Base-by-base conservation (phyloP, 2,113 vertebrate species). In the Hirundichthys speculiger region DNA sequence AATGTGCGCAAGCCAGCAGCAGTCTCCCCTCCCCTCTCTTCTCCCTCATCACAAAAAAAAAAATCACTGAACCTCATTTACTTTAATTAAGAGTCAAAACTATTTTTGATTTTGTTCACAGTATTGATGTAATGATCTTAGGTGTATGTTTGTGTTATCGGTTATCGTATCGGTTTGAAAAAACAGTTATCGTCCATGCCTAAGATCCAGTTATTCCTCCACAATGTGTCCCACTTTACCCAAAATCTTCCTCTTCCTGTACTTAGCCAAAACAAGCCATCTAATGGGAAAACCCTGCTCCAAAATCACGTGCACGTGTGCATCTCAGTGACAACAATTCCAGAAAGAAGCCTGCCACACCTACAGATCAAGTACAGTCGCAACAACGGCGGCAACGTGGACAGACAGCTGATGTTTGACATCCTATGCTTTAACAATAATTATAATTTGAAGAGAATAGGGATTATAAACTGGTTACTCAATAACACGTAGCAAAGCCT, bases 181-280 rank as follows among this genome's bases (percentile, higher is more conserved):
- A n/a, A n/a, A n/a, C n/a, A n/a, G n/a, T n/a, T n/a, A n/a, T n/a
- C n/a, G n/a, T n/a, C n/a, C n/a, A n/a, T n/a, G n/a, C n/a, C n/a
- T n/a, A n/a, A n/a, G n/a, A n/a, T n/a, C n/a, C n/a, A 48, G 85
- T 79, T 73, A 20, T 67, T 69, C 40, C 43, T 43, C 54, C 18
- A 0, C 30, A 84, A 80, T 80, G 73, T 58, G 51, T 21, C 73
- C 18, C 6, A 8, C 50, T 77, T 46, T 4, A n/a, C 13, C 27
- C 53, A 30, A 76, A 86, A 89, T 68, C 30, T 34, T 58, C 59
- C 63, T 67, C 82, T 90, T 91, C 88, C 90, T 88, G 89, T 69
- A 77, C 73, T 91, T 90, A 80, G 51, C 21, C 70, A 55, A 72
- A 80, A 82, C 71, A 53, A 77, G 61, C 22, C 19, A 3, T 63